Evolutionary conservation across 1,140 invertebrate genomes (phyloP).

Genomic region (Aphelenchoides fujianensis): DNA sequence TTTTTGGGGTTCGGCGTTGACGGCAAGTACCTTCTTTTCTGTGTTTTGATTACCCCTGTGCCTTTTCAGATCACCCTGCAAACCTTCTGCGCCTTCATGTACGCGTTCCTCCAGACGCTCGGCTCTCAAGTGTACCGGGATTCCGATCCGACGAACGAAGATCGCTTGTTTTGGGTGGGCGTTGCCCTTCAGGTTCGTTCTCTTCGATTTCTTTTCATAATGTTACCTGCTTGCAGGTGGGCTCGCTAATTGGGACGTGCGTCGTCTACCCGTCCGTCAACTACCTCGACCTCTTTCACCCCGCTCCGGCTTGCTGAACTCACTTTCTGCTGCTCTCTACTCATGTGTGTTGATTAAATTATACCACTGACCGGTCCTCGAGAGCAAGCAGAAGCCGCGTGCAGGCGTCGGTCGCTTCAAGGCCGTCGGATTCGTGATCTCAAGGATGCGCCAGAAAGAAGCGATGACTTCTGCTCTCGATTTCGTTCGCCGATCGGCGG

Average conservation of each 20-base stretch:
- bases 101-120: background rate
- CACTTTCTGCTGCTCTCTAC: no score
- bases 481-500: no score
- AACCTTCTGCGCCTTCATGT: background rate
- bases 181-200: background rate
- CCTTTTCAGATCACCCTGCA: background rate
- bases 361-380: no score
- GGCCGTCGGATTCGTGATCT: no score
- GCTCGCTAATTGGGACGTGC: background rate
- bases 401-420: no score
- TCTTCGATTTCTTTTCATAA: background rate
- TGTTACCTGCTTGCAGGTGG: background rate
- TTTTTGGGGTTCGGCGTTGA: background rate
- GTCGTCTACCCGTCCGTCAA: background rate
- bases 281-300: background rate
- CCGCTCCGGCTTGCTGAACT: background rate
- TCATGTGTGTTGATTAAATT: no score
- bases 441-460: no score
- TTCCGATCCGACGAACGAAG: background rate
- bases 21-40: no score
- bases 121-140: background rate
- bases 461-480: no score
- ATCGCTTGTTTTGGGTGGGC: constrained; percentile 6
- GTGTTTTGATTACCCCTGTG: no score
- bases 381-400: no score